Percentiles rank a stretch among this genome's conserved stretches.
These are phyloP conservation scores for Pedetes capensis DNA, from an alignment of 2,113 vertebrate species.

Conservation along the genomic window DNA sequence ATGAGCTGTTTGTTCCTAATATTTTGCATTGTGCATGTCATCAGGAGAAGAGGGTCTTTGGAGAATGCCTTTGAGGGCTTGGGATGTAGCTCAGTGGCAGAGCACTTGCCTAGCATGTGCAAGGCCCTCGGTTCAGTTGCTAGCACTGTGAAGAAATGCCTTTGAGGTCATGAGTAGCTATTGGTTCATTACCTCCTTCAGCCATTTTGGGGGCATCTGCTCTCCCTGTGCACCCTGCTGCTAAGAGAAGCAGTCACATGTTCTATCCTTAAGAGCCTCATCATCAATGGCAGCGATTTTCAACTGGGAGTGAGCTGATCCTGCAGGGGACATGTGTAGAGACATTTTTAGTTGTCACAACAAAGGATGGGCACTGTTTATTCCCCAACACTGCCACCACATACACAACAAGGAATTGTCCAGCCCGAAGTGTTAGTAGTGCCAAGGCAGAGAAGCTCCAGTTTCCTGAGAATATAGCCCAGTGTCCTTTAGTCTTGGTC, in stretches of 20 bases:
- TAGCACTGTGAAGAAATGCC: not conserved
- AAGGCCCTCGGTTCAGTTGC: not conserved
- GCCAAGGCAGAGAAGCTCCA: not conserved
- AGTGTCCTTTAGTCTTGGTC: not conserved
- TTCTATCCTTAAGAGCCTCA: not conserved
- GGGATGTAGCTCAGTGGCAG: no score
- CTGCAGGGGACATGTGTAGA: not conserved
- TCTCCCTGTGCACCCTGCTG: not conserved
- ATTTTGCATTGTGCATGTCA: not conserved
- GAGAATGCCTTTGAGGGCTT: not conserved
- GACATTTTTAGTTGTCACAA: not conserved
- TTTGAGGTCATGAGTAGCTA: not conserved
- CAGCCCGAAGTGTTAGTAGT: not conserved
- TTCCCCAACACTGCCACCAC: not conserved
- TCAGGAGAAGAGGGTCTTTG: not conserved
- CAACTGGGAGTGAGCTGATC: not conserved
- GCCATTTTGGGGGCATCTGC: not conserved
- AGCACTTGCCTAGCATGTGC: not conserved
- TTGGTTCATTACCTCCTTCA: not conserved
- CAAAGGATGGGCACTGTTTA: not conserved
- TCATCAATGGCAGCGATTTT: not conserved
- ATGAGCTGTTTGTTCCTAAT: not conserved
- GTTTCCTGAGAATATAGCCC: not conserved
- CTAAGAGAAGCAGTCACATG: not conserved
- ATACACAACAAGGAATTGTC: not conserved